These are phyloP conservation scores for Glaucopsyche alexis DNA, from an alignment of 2,888 invertebrate genomes.

Conservation along the genomic window DNA sequence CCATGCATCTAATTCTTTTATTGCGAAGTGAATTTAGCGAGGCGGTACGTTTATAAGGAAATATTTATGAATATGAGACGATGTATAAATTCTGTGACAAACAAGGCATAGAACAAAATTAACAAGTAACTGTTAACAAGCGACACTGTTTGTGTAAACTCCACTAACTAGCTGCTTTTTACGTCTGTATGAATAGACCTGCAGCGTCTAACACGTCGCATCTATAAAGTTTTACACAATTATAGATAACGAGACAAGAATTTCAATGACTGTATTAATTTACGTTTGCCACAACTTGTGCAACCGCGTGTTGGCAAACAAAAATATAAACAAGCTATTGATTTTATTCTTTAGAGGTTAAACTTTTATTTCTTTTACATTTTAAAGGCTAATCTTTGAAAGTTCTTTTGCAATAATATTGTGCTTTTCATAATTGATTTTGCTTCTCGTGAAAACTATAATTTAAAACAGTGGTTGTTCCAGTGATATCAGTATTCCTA, in stretches of 20 bases:
- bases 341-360: slow-evolving; percentile 8
- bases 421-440: too few relatives aligned
- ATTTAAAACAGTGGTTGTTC: too few relatives aligned
- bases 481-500: too few relatives aligned
- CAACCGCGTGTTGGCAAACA: not conserved
- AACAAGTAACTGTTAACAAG: slow-evolving; percentile 76
- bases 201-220: slow-evolving; percentile 38
- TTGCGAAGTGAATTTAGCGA: slow-evolving; percentile 20
- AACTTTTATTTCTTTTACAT: not conserved
- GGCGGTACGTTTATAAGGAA: not conserved
- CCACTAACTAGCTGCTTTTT: slow-evolving; percentile 69
- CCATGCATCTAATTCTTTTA: slow-evolving; percentile 37
- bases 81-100: slow-evolving; percentile 51
- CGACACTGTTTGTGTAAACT: slow-evolving; percentile 68
- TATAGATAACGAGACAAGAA: slow-evolving; percentile 42
- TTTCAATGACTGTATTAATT: slow-evolving; percentile 28
- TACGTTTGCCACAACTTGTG: slow-evolving; percentile 20
- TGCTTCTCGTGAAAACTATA: too few relatives aligned
- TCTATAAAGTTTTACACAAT: slow-evolving; percentile 43
- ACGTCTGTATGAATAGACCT: slow-evolving; percentile 42
- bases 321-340: slow-evolving; percentile 15
- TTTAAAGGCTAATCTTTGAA: not conserved
- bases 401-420: not conserved
- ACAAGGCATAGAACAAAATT: slow-evolving; percentile 63
- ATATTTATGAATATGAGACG: slow-evolving; percentile 29